These are phyloP conservation scores for Leptinotarsa texana DNA, from an alignment of 1,140 invertebrate species.

Conservation along the genomic window DNA sequence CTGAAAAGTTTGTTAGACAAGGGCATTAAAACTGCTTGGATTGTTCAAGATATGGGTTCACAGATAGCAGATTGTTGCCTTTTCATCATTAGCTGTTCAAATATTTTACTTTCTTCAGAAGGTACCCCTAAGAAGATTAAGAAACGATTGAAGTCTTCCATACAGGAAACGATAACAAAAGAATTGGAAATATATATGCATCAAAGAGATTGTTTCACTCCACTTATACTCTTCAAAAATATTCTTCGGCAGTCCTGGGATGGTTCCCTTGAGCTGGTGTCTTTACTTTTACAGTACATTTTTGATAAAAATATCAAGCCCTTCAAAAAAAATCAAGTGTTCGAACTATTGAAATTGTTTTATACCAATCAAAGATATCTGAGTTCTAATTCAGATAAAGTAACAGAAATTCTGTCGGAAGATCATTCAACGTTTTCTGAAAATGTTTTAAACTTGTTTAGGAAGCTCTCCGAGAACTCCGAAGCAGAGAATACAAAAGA, in stretches of 20 bases:
- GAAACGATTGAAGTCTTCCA: slow-evolving; percentile 48
- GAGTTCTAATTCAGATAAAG: slow-evolving; percentile 40
- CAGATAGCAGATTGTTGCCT: slow-evolving; percentile 68
- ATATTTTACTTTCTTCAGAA: slow-evolving; percentile 53
- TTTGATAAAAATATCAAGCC: slow-evolving; percentile 65
- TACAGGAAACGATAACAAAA: slow-evolving; percentile 60
- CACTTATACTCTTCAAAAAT: slow-evolving; percentile 67
- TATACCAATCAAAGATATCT: slow-evolving; percentile 62
- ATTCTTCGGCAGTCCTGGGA: slow-evolving; percentile 66
- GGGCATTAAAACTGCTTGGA: slow-evolving; percentile 64
- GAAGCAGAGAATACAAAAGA: slow-evolving; percentile 50
- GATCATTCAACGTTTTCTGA: slow-evolving; percentile 53
- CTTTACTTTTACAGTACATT: slow-evolving; percentile 62
- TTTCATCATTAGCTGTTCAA: slow-evolving; percentile 67
- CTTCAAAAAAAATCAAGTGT: slow-evolving; percentile 66
- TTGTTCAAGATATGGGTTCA: slow-evolving; percentile 70
- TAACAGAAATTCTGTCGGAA: slow-evolving; percentile 44
- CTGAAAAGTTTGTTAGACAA: slow-evolving; percentile 66
- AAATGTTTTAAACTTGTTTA: slow-evolving; percentile 51
- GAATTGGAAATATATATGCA: slow-evolving; percentile 63
- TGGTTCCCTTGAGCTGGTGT: slow-evolving; percentile 62
- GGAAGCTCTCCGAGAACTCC: slow-evolving; percentile 43
- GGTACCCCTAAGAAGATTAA: slow-evolving; percentile 52
- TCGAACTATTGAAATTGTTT: slow-evolving; percentile 66
- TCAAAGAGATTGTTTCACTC: slow-evolving; percentile 66